phyloP scores from a whole-genome alignment of 2,797 vertebrate species.

The Rhyacichthys aspro region DNA sequence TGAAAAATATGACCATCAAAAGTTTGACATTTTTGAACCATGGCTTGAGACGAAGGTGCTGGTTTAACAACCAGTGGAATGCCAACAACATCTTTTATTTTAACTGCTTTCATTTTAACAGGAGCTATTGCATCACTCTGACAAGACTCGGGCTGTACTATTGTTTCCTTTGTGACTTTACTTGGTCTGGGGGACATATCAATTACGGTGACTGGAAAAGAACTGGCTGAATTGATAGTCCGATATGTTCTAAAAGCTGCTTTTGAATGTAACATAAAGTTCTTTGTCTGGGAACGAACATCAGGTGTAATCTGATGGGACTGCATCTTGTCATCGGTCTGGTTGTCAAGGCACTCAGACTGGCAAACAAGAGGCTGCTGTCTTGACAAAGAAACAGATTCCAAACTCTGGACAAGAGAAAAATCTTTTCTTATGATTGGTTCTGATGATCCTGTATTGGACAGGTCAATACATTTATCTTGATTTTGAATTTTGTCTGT shows the following conservation, averaged over 20 bases:
- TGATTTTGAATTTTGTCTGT: constrained; percentile 18
- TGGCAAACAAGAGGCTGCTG: constrained; percentile 28
- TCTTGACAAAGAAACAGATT: constrained; percentile 21
- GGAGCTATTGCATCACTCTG: constrained; percentile 64
- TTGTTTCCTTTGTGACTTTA: constrained; percentile 14
- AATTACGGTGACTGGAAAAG: constrained; percentile 71
- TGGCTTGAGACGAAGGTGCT: constrained; percentile 24
- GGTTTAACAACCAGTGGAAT: constrained; percentile 68
- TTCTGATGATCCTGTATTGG: constrained; percentile 40
- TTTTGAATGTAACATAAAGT: constrained; percentile 9
- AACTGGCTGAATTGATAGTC: constrained; percentile 32
- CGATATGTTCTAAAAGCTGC: constrained; percentile 22
- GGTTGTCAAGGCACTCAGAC: constrained; percentile 33
- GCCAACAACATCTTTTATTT: constrained; percentile 59
- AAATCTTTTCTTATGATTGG: constrained; percentile 22
- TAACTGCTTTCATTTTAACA: constrained; percentile 54
- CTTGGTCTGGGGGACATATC: constrained; percentile 72
- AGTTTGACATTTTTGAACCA: constrained; percentile 9
- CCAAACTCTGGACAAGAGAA: constrained; percentile 2
- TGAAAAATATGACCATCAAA: constrained; percentile 17
- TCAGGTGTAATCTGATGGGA: constrained; percentile 18
- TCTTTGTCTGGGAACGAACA: constrained; percentile 17
- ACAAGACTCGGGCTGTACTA: constrained; percentile 14
- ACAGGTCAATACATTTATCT: constrained; percentile 62
- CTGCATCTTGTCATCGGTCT: constrained; percentile 19